These are phyloP conservation scores for Jacana jacana DNA, from an alignment of 2,113 vertebrate genomes.

Conservation along the genomic window DNA sequence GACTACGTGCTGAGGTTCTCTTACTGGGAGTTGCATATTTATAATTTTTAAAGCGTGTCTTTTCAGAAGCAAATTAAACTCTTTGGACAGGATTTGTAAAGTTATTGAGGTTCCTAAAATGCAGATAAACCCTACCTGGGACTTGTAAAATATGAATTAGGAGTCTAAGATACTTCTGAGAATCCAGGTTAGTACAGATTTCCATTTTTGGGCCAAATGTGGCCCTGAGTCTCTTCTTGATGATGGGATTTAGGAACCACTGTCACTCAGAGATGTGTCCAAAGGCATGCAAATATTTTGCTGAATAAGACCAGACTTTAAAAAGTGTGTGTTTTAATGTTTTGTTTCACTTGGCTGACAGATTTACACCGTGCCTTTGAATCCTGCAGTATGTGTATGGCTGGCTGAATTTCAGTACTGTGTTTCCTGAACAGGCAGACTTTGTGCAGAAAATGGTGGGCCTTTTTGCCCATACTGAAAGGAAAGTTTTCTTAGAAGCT, in stretches of 20 bases:
- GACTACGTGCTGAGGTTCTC: neutral
- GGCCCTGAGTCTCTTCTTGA: neutral
- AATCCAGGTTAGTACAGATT: neutral
- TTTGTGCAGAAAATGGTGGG: neutral
- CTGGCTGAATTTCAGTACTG: neutral
- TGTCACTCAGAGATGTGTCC: neutral
- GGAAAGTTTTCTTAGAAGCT: neutral
- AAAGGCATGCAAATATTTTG: neutral
- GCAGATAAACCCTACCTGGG: neutral
- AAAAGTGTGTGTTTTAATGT: neutral
- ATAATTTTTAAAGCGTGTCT: neutral
- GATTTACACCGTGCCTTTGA: neutral
- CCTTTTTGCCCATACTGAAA: neutral
- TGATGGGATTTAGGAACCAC: neutral
- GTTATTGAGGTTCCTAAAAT: neutral
- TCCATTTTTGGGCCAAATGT: neutral
- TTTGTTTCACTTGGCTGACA: neutral
- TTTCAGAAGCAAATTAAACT: constrained; percentile 16
- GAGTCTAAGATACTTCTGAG: neutral
- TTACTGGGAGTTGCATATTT: neutral
- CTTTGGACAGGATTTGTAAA: neutral
- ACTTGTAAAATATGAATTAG: neutral
- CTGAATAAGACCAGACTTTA: neutral
- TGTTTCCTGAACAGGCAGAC: neutral
- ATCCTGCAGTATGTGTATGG: neutral